These are phyloP conservation scores for Paracentrotus lividus DNA, from an alignment of 53 echinoderm and acorn worm species.

Conservation along the genomic window DNA sequence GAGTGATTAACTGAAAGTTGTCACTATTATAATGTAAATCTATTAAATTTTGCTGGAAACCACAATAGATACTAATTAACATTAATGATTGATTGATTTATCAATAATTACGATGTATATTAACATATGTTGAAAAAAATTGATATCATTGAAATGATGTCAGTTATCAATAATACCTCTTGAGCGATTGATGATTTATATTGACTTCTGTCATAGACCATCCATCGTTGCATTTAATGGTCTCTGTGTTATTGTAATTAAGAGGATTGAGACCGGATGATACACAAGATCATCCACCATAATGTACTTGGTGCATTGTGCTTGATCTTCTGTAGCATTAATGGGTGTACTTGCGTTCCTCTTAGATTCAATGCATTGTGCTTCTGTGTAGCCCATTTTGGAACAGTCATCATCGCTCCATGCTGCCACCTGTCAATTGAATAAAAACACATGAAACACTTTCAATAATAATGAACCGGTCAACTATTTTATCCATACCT, in stretches of 20 bases:
- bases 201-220: slow-evolving; percentile 66
- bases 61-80: too few relatives aligned
- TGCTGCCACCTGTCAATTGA: slow-evolving; percentile 35
- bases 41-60: too few relatives aligned
- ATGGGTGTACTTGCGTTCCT: slow-evolving; percentile 53
- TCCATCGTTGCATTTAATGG: slow-evolving; percentile 55
- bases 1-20: too few relatives aligned
- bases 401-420: slow-evolving; percentile 37
- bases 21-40: too few relatives aligned
- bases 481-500: too few relatives aligned
- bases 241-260: background rate
- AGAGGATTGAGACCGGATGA: slow-evolving; percentile 46
- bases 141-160: too few relatives aligned
- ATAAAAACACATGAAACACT: too few relatives aligned
- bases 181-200: slow-evolving; percentile 60
- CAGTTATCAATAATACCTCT: too few relatives aligned
- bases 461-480: too few relatives aligned
- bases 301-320: slow-evolving; percentile 43
- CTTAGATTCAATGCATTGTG: slow-evolving; percentile 28
- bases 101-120: too few relatives aligned
- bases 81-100: too few relatives aligned
- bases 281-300: slow-evolving; percentile 18
- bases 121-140: too few relatives aligned
- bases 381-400: background rate
- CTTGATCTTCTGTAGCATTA: slow-evolving; percentile 2